Evolutionary conservation across 2,888 invertebrate genomes (phyloP).

Genomic region (Caenorhabditis sp.): DNA sequence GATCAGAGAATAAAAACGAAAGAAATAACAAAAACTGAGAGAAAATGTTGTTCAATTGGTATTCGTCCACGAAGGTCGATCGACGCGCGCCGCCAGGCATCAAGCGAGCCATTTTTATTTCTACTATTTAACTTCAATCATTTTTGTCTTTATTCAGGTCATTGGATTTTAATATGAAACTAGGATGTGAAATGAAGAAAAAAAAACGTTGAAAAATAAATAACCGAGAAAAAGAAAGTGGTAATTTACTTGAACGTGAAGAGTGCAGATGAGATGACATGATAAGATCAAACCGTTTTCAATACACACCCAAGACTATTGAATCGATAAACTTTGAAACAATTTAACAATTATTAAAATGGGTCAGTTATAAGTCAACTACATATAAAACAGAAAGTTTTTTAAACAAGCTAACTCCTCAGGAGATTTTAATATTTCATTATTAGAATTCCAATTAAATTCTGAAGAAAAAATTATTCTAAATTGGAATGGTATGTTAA

Average conservation of each 20-base stretch:
- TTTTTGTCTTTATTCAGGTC: conserved; percentile 1
- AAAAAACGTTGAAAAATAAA: conserved; percentile 7
- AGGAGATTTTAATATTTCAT: no score
- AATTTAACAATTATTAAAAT: no score
- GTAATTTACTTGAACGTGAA: conserved; percentile 4
- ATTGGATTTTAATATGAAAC: not conserved
- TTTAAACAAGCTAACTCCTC: no score
- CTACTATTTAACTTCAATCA: conserved; percentile 10
- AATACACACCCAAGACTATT: not conserved
- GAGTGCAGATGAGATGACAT: conserved; percentile 10
- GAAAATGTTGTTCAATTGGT: not conserved
- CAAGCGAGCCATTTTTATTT: conserved; percentile 2
- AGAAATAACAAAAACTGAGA: not conserved
- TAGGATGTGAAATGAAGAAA: not conserved
- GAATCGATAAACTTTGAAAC: no score
- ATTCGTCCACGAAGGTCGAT: not conserved
- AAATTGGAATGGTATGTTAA: no score
- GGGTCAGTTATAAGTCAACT: no score
- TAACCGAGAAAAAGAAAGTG: conserved; percentile 4
- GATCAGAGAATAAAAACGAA: not conserved
- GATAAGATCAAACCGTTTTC: not conserved
- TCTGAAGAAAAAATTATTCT: no score
- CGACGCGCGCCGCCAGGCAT: not conserved
- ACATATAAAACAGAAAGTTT: no score
- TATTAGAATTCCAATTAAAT: no score